Evolutionary conservation across 1,140 invertebrate genomes (phyloP).

Genomic region (Oppia nitens): DNA sequence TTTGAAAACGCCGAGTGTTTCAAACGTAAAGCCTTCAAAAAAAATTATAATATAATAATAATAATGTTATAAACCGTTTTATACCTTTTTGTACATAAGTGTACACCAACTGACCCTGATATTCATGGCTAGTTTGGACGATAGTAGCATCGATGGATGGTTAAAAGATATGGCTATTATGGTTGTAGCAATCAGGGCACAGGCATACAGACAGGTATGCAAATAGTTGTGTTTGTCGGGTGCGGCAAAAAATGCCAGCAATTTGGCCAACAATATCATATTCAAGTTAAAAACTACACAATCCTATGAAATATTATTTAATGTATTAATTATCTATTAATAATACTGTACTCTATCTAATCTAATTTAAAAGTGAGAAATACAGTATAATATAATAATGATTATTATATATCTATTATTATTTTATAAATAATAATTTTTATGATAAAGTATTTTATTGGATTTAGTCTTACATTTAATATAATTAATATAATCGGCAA

Average conservation of each 20-base stretch:
- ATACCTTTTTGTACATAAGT: slow-evolving; percentile 34
- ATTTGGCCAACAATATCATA: slow-evolving; percentile 4
- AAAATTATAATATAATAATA: too few species aligned
- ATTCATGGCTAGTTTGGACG: slow-evolving; percentile 28
- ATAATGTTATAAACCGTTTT: not conserved
- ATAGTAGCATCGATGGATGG: not conserved
- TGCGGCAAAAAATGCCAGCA: slow-evolving; percentile 18
- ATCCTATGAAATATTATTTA: slow-evolving; percentile 6
- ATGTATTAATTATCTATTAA: too few species aligned
- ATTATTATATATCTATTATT: too few species aligned
- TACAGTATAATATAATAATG: too few species aligned
- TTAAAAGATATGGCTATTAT: not conserved
- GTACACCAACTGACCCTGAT: slow-evolving; percentile 36
- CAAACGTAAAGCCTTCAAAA: slow-evolving; percentile 32
- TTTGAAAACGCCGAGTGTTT: slow-evolving; percentile 45
- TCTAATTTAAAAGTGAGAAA: too few species aligned
- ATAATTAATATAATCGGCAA: slow-evolving; percentile 6
- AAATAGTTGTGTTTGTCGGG: slow-evolving; percentile 1
- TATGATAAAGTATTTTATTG: not conserved
- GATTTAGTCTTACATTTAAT: slow-evolving; percentile 4
- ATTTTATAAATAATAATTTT: too few species aligned
- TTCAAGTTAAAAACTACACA: slow-evolving; percentile 4
- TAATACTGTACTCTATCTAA: too few species aligned
- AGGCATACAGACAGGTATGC: slow-evolving; percentile 26
- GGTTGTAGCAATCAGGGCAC: slow-evolving; percentile 39